These are phyloP conservation scores for Entomobrya multifasciata DNA, from an alignment of 2,888 invertebrate genomes.

Conservation along the genomic window DNA sequence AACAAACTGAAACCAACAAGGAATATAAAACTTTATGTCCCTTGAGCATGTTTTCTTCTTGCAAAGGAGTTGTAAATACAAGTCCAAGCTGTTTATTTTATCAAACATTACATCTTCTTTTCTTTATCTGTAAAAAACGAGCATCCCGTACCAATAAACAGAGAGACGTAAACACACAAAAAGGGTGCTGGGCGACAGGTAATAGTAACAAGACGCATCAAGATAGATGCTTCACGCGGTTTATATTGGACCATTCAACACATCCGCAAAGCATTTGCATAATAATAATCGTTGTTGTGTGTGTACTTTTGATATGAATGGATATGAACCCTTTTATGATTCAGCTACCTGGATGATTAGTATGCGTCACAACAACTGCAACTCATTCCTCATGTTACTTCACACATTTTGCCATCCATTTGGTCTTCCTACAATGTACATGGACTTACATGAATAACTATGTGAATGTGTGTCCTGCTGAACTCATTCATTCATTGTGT, in stretches of 20 bases:
- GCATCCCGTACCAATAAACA: slow-evolving; percentile 43
- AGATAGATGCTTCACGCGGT: slow-evolving; percentile 75
- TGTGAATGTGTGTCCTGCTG: neutral
- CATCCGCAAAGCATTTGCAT: slow-evolving; percentile 76
- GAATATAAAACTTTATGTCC: slow-evolving; percentile 13
- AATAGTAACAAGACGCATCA: slow-evolving; percentile 58
- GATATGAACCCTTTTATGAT: slow-evolving; percentile 54
- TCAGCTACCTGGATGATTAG: slow-evolving; percentile 63
- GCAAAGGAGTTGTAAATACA: slow-evolving; percentile 35
- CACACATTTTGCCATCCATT: slow-evolving; percentile 1
- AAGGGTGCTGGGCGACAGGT: slow-evolving; percentile 67
- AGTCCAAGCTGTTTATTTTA: slow-evolving; percentile 54
- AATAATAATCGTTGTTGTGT: slow-evolving; percentile 66
- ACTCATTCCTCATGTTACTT: slow-evolving; percentile 64
- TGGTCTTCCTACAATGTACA: neutral
- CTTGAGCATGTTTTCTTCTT: slow-evolving; percentile 42
- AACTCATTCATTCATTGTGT: slow-evolving; percentile 33
- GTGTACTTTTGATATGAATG: slow-evolving; percentile 62
- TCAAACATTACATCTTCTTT: slow-evolving; percentile 60
- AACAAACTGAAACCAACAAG: too few relatives aligned
- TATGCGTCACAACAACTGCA: slow-evolving; percentile 72
- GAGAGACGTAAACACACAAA: neutral
- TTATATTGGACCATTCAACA: slow-evolving; percentile 75
- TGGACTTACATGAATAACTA: neutral
- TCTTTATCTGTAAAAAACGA: slow-evolving; percentile 32